Conservation (phyloP, 2,113 vertebrate species). For the Campylomormyrus numenius region DNA sequence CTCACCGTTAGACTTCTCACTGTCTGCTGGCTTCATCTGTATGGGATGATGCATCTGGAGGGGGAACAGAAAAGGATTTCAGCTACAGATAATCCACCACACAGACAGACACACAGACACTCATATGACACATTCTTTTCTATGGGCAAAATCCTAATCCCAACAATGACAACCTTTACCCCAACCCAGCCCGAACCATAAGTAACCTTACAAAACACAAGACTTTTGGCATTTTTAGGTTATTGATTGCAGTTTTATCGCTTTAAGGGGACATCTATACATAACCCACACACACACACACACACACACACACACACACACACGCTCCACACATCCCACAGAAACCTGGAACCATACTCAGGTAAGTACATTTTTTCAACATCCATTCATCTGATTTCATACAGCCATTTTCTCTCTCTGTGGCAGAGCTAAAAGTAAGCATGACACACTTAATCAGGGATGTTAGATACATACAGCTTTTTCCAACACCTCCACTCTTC, state of each 20-base stretch:
- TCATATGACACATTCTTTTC: neutral
- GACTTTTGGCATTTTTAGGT: neutral
- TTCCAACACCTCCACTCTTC: neutral
- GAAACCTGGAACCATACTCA: neutral
- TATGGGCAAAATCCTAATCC: neutral
- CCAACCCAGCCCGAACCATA: neutral
- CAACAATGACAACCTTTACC: neutral
- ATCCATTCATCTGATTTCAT: neutral
- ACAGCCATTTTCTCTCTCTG: neutral
- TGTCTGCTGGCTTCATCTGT: constrained; percentile 99
- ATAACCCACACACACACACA: neutral
- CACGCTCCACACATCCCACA: neutral
- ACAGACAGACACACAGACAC: neutral
- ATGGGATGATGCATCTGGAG: constrained; percentile 99
- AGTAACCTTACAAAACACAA: neutral
- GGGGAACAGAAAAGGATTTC: constrained; percentile 30
- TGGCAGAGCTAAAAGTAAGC: neutral
- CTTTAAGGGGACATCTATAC: neutral
- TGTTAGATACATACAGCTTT: neutral
- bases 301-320: neutral
- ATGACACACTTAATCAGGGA: neutral
- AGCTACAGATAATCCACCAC: neutral
- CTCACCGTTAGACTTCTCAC: constrained; percentile 98
- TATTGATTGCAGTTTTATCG: neutral
- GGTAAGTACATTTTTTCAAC: neutral